Base-by-base conservation (phyloP, 2,888 invertebrate species). In the Drosophila greeni region DNA sequence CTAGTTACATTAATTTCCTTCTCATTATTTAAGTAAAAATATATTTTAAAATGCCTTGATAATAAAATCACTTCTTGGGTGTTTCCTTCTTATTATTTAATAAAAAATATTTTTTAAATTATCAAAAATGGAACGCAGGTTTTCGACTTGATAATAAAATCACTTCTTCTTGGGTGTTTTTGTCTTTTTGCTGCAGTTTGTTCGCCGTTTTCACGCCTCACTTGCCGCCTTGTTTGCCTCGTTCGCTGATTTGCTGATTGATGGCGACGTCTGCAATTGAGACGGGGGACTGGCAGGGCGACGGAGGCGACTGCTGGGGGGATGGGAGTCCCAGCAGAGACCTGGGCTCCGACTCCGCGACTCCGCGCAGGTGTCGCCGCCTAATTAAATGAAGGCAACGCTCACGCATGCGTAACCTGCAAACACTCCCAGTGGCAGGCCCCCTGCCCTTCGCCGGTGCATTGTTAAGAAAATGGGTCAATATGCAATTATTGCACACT, bases 351-450 rank as follows among this genome's bases (percentile, higher is more conserved):
- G 52, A 57, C 73, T 68, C 43, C 43, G 66, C 75, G 66, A 66
- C 76, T 74, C 36, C 58, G 61, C 43, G 59, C 53, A 39, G 42
- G 60, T 53, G 66, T 58, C 39, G 69, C 79, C 79, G 79, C 79
- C 80, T 81, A 81, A 81, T 81, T 82, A 82, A 84, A 76, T 67
- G 81, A 84, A 82, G 81, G 80, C 75, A 75, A 84, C 76, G 84
- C 65, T 74, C 75, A 82, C 81, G 81, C 81, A 81, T 81, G 81
- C 81, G 81, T 81, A 84, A 84, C 81, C 70, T 77, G 52, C 39
- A 48, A 66, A 37, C 56, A 60, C 16, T 23, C 54, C 26, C 45
- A 43, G 47, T 47, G 45, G 45, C 45, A 14, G 45, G 70, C 72
- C 66, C 26, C 45, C 61, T 24, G 37, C 31, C 69, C 55, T 62